Evolutionary conservation across 2,113 vertebrate species (phyloP).

Genomic region (Gnathonemus longibarbis): DNA sequence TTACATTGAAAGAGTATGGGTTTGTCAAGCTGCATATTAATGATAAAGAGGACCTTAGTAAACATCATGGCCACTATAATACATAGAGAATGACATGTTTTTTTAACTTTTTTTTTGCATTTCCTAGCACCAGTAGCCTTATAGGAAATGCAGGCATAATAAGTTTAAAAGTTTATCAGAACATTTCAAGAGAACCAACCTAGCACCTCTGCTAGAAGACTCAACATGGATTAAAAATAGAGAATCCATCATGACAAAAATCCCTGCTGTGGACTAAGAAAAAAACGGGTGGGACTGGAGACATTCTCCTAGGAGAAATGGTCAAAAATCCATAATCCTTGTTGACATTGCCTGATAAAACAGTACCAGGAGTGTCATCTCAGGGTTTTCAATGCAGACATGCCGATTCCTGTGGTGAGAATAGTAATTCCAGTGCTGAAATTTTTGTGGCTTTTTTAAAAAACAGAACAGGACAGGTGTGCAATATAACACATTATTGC

Average conservation of each 20-base stretch:
- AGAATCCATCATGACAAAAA: background rate
- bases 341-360: background rate
- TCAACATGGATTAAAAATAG: background rate
- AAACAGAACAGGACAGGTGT: background rate
- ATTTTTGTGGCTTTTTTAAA: background rate
- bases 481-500: background rate
- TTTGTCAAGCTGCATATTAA: background rate
- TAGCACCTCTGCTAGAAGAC: background rate
- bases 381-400: background rate
- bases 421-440: background rate
- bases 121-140: background rate
- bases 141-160: background rate
- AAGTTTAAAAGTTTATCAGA: background rate
- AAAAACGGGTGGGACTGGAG: background rate
- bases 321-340: constrained; percentile 1
- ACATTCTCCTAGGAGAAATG: background rate
- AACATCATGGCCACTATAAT: background rate
- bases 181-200: background rate
- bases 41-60: background rate
- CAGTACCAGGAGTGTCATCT: background rate
- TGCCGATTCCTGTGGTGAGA: background rate
- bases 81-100: background rate
- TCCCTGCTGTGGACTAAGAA: background rate
- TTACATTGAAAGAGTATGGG: background rate
- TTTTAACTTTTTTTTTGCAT: background rate